Base-by-base conservation (phyloP, 1,140 invertebrate genomes). In the Sipha flava region DNA sequence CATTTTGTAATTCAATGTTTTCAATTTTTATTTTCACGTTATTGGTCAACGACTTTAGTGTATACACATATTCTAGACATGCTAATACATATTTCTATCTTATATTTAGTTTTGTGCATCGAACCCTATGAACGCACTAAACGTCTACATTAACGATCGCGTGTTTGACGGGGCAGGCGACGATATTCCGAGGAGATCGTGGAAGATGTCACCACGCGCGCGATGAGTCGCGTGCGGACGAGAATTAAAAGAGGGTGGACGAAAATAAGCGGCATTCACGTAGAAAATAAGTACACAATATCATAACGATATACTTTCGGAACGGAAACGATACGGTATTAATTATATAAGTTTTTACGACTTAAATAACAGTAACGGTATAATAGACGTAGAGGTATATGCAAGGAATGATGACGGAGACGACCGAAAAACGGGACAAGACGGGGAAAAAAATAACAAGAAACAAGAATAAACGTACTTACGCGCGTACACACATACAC, bases 281-380 rank as follows among this genome's bases (percentile, higher is more conserved):
- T n/a, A n/a, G n/a, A n/a, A n/a, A n/a, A n/a, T n/a, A n/a, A 23
- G 21, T 43, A 43, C 40, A 1, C 9, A 6, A 12, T 23, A 26
- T 54, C 2, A 26, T 52, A 6, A 52, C 12, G 62, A 34, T 34
- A 34, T 34, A 43, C 37, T 29, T n/a, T 49, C 49, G 49, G 49
- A 57, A 57, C 52, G 49, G 73, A 77, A 77, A 77, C 73, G 73
- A 57, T 57, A 70, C 66, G 66, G 52, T 77, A 77, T 77, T 77
- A 77, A 77, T 77, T 77, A 77, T 77, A 40, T 14, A 57, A 77
- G 73, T 77, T 77, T 77, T 77, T 40, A 57, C 73, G 26, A 34
- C 34, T 57, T 29, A 43, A 77, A 77, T 77, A 54, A 77, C 73
- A 31, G 49, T 57, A n/a, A n/a, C 54, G 34, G 43, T n/a, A n/a